Evolutionary conservation across 2,113 vertebrate genomes (phyloP).

Genomic region (Sakesphorus luctuosus): DNA sequence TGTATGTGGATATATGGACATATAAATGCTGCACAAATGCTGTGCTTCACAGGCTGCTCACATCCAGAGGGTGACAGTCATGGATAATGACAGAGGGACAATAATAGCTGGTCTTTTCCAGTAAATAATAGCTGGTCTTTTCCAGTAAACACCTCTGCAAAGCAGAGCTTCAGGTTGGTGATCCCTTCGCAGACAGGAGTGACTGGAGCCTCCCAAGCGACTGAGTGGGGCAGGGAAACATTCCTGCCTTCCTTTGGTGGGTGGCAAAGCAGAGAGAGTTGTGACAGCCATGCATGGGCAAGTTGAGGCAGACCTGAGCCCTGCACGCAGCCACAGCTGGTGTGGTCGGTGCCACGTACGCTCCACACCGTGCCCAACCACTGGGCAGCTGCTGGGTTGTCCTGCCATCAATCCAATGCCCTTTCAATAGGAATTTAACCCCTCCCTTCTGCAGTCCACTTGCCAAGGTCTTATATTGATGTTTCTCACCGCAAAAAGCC

Average conservation of each 20-base stretch:
- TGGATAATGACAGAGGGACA: background rate
- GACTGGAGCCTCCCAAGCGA: background rate
- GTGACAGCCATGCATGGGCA: background rate
- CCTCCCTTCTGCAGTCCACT: background rate
- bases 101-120: background rate
- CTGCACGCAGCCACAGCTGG: background rate
- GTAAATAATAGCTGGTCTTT: background rate
- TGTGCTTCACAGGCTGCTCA: background rate
- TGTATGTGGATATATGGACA: background rate
- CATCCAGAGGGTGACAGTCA: background rate
- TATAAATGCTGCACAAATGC: background rate
- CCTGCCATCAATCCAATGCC: rapidly evolving
- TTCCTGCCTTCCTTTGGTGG: background rate
- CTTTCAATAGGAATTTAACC: rapidly evolving
- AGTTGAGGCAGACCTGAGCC: background rate
- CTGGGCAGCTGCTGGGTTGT: background rate
- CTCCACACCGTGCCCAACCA: background rate
- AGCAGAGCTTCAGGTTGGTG: background rate
- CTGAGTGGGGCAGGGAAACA: background rate
- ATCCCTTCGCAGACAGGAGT: rapidly evolving
- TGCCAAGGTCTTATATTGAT: rapidly evolving
- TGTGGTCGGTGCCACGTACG: rapidly evolving
- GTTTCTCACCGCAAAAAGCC: background rate
- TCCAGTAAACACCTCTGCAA: background rate
- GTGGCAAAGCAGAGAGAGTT: background rate